phyloP scores from a whole-genome alignment of 1,140 invertebrate genomes.

The Drosophila busckii region DNA sequence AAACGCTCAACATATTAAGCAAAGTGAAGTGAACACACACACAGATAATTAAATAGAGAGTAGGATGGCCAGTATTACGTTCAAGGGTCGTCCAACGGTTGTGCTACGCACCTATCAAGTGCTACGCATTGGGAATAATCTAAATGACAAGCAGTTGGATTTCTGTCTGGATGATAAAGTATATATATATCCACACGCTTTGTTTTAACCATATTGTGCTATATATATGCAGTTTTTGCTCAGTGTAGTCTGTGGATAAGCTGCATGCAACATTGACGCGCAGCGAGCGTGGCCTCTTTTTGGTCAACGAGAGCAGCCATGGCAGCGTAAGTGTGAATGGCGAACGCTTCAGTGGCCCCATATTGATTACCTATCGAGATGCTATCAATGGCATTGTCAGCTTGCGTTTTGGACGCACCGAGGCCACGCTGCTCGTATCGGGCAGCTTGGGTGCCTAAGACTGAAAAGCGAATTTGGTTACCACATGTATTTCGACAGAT shows the following conservation, averaged over 20 bases:
- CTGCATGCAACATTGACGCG: constrained; percentile 32
- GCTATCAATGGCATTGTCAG: constrained; percentile 22
- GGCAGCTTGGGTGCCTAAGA: constrained; percentile 9
- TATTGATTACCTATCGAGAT: constrained; percentile 23
- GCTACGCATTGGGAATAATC: constrained; percentile 32
- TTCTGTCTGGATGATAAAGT: constrained; percentile 28
- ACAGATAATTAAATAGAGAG: background rate
- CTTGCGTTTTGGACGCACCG: constrained; percentile 18
- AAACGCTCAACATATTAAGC: background rate
- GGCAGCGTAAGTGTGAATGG: constrained; percentile 28
- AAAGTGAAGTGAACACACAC: no score
- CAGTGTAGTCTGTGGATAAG: constrained; percentile 9
- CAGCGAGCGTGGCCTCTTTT: constrained; percentile 19
- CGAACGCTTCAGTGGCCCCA: constrained; percentile 13
- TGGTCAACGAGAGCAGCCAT: constrained; percentile 35
- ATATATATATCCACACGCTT: background rate
- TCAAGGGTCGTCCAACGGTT: constrained; percentile 21
- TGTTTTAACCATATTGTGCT: background rate
- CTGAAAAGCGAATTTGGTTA: no score
- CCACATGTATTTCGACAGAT: no score
- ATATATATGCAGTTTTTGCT: background rate
- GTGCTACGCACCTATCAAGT: constrained; percentile 37
- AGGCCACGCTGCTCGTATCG: constrained; percentile 26
- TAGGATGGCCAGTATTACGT: constrained; percentile 34
- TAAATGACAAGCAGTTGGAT: constrained; percentile 14